phyloP scores from a whole-genome alignment of 2,113 vertebrate genomes.

The Lagopus muta region DNA sequence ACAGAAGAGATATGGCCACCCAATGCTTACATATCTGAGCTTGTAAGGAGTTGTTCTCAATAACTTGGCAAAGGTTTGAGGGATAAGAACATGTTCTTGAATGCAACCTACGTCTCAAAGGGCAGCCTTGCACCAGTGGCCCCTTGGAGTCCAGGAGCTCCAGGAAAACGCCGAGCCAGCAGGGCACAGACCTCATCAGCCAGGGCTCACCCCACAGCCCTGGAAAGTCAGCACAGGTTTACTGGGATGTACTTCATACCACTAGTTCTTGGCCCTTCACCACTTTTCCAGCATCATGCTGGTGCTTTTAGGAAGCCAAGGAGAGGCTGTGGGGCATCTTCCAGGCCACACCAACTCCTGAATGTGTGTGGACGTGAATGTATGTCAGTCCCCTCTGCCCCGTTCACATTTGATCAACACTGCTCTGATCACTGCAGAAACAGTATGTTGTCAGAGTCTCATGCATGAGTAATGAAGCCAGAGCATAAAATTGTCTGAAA shows the following conservation, averaged over 20 bases:
- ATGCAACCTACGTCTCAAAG: neutral
- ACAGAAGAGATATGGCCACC: neutral
- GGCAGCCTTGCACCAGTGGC: neutral
- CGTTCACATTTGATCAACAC: neutral
- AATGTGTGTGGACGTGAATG: neutral
- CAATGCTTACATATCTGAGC: neutral
- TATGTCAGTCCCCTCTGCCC: rapidly evolving
- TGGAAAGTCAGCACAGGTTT: neutral
- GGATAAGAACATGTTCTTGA: neutral
- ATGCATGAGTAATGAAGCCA: neutral
- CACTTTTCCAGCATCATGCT: neutral
- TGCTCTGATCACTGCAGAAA: neutral
- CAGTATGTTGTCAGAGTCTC: neutral
- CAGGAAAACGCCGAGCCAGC: neutral
- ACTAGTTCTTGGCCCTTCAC: neutral
- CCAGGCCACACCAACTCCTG: neutral
- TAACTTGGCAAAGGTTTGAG: neutral
- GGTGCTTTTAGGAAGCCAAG: neutral
- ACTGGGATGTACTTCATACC: neutral
- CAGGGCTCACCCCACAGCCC: neutral
- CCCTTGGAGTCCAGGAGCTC: neutral
- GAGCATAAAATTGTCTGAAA: neutral
- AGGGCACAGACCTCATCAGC: neutral
- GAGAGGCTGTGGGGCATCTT: neutral
- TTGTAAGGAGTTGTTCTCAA: neutral